phyloP scores from a whole-genome alignment of 2,797 vertebrate species.

The Aselliscus stoliczkanus region DNA sequence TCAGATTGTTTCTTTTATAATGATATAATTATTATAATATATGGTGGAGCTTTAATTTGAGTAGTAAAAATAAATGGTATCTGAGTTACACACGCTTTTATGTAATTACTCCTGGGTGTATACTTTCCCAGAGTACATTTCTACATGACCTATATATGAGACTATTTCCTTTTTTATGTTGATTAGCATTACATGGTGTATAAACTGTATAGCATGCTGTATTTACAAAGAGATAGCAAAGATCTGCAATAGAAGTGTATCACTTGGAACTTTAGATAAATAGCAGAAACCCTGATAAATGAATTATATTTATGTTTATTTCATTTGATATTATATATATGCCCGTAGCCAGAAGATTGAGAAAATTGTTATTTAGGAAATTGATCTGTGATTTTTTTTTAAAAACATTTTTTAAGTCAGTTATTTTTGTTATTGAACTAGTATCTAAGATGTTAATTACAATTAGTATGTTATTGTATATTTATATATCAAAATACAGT shows the following conservation, averaged over 20 bases:
- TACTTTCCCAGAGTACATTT: background rate
- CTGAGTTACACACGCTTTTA: background rate
- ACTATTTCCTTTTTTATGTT: background rate
- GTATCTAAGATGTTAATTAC: background rate
- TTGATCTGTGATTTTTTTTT: background rate
- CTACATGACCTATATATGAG: background rate
- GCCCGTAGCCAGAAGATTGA: background rate
- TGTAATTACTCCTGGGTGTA: background rate
- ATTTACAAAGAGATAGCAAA: background rate
- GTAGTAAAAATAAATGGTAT: background rate
- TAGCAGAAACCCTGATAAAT: background rate
- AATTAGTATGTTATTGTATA: constrained; percentile 7
- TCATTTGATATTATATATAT: constrained; percentile 22
- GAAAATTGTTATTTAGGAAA: background rate
- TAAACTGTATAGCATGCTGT: background rate
- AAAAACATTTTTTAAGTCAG: background rate
- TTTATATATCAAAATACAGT: constrained; percentile 1
- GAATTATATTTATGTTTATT: background rate
- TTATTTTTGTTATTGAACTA: background rate
- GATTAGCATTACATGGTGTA: background rate
- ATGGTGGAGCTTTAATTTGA: background rate
- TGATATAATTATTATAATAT: background rate
- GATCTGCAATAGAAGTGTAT: background rate
- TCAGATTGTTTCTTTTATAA: constrained; percentile 24
- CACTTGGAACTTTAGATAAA: background rate